These are phyloP conservation scores for Paramuricea clavata DNA, from an alignment of 92 coral and sea anemone genomes.

Conservation along the genomic window DNA sequence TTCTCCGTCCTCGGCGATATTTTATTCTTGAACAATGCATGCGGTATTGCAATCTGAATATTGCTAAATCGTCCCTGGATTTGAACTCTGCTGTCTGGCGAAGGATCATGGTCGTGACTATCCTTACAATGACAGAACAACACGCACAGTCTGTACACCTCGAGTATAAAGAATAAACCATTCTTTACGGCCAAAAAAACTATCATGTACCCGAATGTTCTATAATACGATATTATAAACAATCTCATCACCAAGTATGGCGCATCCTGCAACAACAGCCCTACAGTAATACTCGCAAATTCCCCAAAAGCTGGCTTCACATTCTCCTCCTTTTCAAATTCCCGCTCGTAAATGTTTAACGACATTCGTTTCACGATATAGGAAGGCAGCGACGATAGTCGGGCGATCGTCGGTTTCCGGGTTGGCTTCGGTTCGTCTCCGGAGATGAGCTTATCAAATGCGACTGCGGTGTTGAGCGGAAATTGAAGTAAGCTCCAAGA, in stretches of 20 bases:
- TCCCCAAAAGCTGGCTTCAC: constrained; percentile 81
- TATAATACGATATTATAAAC: constrained; percentile 88
- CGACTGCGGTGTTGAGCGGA: constrained; percentile 91
- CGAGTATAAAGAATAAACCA: constrained; percentile 85
- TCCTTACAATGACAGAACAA: constrained; percentile 92
- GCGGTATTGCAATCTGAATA: constrained; percentile 91
- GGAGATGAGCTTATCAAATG: constrained; percentile 62
- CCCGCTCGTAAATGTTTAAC: constrained; percentile 37
- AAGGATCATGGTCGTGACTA: constrained; percentile 92
- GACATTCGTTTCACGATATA: constrained; percentile 54
- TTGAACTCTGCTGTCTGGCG: constrained; percentile 89
- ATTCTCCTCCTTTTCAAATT: constrained; percentile 2
- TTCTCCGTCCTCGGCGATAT: background rate
- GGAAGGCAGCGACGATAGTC: constrained; percentile 47
- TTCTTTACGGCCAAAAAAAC: constrained; percentile 93
- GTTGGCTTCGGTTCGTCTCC: constrained; percentile 41
- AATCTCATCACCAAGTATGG: constrained; percentile 91
- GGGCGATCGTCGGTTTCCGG: constrained; percentile 37
- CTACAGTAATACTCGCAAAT: constrained; percentile 79
- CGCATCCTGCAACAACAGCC: constrained; percentile 90
- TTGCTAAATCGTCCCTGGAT: constrained; percentile 83
- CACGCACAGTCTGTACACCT: constrained; percentile 90
- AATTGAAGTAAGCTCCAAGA: constrained; percentile 95
- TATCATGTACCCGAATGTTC: constrained; percentile 93
- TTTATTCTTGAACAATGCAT: constrained; percentile 44